Conservation (phyloP, 2,888 invertebrate genomes). For the Trypoxylon attenuatum region DNA sequence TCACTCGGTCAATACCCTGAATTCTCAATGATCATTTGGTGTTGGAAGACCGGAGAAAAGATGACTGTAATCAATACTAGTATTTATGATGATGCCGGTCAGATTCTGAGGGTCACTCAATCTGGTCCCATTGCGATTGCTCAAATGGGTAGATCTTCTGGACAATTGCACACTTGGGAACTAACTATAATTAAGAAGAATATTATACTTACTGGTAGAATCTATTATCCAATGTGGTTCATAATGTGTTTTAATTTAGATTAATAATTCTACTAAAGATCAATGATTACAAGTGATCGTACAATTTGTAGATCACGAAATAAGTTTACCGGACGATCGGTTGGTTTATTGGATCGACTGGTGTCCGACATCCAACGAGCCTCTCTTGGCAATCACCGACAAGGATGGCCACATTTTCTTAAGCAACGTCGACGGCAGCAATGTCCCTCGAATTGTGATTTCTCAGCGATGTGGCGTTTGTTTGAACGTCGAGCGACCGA, state of each 20-base stretch:
- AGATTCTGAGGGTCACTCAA: slow-evolving; percentile 53
- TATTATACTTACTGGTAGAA: slow-evolving; percentile 25
- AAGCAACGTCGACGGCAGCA: slow-evolving; percentile 54
- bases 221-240: too few species aligned
- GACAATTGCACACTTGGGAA: slow-evolving; percentile 63
- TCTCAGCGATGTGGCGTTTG: slow-evolving; percentile 59
- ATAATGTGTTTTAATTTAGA: neutral
- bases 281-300: neutral
- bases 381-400: slow-evolving; percentile 62
- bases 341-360: slow-evolving; percentile 58
- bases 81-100: slow-evolving; percentile 58
- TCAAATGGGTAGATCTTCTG: slow-evolving; percentile 60
- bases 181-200: slow-evolving; percentile 43
- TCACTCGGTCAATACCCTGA: slow-evolving; percentile 58
- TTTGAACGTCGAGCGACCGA: slow-evolving; percentile 53
- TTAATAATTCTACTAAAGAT: neutral
- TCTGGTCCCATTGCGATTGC: slow-evolving; percentile 51
- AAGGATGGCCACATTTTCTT: slow-evolving; percentile 61
- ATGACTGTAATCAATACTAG: slow-evolving; percentile 70
- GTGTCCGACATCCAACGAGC: slow-evolving; percentile 50
- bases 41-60: slow-evolving; percentile 80
- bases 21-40: slow-evolving; percentile 79
- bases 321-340: slow-evolving; percentile 53
- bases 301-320: slow-evolving; percentile 33
- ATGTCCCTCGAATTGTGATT: slow-evolving; percentile 54